Evolutionary conservation across 2,888 invertebrate genomes (phyloP).

Genomic region (Xestia rhomboidea): DNA sequence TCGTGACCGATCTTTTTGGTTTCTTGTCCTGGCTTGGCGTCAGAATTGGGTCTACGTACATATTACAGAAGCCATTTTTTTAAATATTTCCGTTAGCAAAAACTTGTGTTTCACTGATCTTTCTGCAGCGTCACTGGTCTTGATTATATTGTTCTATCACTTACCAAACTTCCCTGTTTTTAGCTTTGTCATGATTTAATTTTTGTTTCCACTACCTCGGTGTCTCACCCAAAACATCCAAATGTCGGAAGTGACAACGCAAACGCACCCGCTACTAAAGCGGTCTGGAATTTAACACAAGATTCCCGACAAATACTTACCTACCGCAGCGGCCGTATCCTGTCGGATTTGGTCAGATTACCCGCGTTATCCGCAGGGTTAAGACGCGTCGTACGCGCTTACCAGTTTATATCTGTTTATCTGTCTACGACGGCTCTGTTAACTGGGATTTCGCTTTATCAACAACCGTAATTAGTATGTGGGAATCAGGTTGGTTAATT

Average conservation of each 20-base stretch:
- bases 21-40: neutral
- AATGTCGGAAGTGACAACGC: constrained; percentile 64
- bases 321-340: constrained; percentile 85
- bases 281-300: constrained; percentile 75
- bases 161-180: neutral
- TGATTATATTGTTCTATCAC: neutral
- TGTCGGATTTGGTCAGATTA: constrained; percentile 80
- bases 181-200: neutral
- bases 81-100: neutral
- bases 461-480: constrained; percentile 65
- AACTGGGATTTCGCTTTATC: constrained; percentile 71
- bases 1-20: neutral
- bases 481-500: constrained; percentile 65
- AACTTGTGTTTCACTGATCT: neutral
- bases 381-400: constrained; percentile 68
- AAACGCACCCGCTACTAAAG: constrained; percentile 73
- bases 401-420: constrained; percentile 66
- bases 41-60: neutral
- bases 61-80: neutral
- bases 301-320: constrained; percentile 81
- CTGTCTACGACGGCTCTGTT: constrained; percentile 65
- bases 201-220: neutral
- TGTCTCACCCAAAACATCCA: neutral
- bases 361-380: constrained; percentile 62
- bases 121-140: no score